Evolutionary conservation across 64 coral and sea anemone species (phyloP).

Genomic region (Catalaphyllia jardinei): DNA sequence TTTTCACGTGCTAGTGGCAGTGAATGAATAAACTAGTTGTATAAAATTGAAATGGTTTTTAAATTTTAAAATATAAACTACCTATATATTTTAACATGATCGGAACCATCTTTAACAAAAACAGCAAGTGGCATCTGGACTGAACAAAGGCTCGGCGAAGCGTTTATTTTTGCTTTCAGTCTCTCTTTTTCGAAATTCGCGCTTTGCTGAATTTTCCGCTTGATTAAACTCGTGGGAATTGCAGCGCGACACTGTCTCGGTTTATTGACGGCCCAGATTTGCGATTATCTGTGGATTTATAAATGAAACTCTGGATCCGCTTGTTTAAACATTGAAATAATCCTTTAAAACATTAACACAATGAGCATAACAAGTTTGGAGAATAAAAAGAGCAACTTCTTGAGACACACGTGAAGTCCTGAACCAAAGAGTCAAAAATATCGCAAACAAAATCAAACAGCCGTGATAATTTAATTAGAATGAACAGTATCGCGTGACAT

Average conservation of each 20-base stretch:
- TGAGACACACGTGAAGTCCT: background rate
- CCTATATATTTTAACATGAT: constrained; percentile 23
- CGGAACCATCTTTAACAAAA: constrained; percentile 32
- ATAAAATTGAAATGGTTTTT: constrained; percentile 30
- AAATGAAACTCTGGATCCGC: constrained; percentile 23
- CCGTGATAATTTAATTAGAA: constrained; percentile 26
- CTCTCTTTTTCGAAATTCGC: constrained; percentile 27
- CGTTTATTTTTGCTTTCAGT: background rate
- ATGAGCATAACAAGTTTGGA: constrained; percentile 10
- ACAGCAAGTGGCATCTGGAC: background rate
- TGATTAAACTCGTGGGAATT: constrained; percentile 49
- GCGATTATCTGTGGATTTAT: constrained; percentile 56
- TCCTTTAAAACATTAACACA: constrained; percentile 29
- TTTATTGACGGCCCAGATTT: constrained; percentile 4
- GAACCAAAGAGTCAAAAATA: background rate
- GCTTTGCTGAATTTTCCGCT: constrained; percentile 25
- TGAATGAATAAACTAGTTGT: constrained; percentile 55
- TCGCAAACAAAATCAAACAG: constrained; percentile 4
- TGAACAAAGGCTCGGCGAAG: constrained; percentile 39
- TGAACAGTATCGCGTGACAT: background rate
- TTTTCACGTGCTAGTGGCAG: constrained; percentile 35
- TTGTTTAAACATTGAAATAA: constrained; percentile 1
- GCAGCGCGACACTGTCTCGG: background rate
- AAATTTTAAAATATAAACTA: constrained; percentile 53
- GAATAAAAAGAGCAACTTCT: background rate